A percentile compares a stretch with the other conserved stretches of the same genome.
These are phyloP conservation scores for Pelosia muscerda DNA, from an alignment of 2,888 invertebrate genomes.

Conservation along the genomic window DNA sequence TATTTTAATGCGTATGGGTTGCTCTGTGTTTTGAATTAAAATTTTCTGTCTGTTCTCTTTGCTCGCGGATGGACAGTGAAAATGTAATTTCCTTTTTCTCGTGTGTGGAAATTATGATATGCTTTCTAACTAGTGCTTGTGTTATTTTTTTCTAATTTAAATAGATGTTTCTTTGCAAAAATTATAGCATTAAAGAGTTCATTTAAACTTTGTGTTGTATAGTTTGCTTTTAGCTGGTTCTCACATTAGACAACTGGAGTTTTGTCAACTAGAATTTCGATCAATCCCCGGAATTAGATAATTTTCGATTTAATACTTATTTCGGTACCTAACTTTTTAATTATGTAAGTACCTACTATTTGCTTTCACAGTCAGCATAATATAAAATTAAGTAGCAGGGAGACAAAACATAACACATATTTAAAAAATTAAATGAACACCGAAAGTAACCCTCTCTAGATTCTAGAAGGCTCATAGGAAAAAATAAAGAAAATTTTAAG, in stretches of 20 bases:
- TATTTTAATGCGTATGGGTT: conserved; percentile 86
- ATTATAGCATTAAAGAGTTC: too few relatives aligned
- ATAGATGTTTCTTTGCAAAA: too few relatives aligned
- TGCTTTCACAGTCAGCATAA: too few relatives aligned
- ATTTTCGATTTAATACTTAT: too few relatives aligned
- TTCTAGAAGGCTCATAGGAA: conserved; percentile 36
- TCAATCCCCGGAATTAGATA: too few relatives aligned
- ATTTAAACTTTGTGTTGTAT: too few relatives aligned
- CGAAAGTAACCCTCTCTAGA: conserved; percentile 36
- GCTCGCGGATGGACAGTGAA: conserved; percentile 74
- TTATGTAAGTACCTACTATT: too few relatives aligned
- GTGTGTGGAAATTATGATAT: conserved; percentile 37
- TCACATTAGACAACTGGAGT: too few relatives aligned
- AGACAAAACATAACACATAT: background rate
- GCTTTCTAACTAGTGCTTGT: background rate
- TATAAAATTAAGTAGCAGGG: background rate
- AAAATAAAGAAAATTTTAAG: conserved; percentile 40
- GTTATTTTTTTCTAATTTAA: background rate
- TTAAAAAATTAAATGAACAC: background rate
- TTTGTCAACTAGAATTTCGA: too few relatives aligned
- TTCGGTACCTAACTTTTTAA: too few relatives aligned
- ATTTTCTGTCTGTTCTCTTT: conserved; percentile 67
- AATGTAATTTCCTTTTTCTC: conserved; percentile 80
- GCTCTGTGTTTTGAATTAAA: conserved; percentile 85
- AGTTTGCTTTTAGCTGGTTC: too few relatives aligned